These are phyloP conservation scores for Tenebrosternarchus preto DNA, from an alignment of 2,113 vertebrate genomes.

Conservation along the genomic window DNA sequence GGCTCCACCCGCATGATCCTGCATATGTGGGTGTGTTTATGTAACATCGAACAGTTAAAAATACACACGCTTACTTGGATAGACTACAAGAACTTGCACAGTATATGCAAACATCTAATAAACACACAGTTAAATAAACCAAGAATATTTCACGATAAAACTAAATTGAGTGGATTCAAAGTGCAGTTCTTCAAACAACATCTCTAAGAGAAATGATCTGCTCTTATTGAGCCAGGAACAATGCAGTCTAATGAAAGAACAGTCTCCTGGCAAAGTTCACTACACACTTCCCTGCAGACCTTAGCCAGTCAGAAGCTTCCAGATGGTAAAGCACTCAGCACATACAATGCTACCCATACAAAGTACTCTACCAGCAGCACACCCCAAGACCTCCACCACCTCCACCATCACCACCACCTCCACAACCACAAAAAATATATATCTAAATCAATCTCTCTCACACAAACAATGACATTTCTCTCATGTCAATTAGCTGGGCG, in stretches of 20 bases:
- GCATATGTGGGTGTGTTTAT: neutral
- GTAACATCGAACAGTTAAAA: neutral
- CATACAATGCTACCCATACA: neutral
- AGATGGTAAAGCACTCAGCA: neutral
- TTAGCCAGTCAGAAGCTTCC: neutral
- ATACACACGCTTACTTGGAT: neutral
- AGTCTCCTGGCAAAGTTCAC: neutral
- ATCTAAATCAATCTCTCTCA: constrained; percentile 1
- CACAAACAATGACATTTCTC: neutral
- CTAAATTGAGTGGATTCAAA: neutral
- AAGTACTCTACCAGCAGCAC: neutral
- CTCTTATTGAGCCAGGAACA: neutral
- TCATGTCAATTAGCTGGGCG: constrained; percentile 15
- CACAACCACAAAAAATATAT: neutral
- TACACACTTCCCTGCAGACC: neutral
- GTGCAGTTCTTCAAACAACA: neutral
- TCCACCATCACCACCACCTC: neutral
- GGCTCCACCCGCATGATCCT: constrained; percentile 95
- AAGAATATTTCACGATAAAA: neutral
- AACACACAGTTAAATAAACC: neutral
- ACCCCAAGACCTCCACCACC: neutral
- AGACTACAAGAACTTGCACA: too few relatives aligned
- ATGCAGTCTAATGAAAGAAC: neutral
- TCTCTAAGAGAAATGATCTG: neutral
- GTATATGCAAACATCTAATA: too few relatives aligned